A percentile compares a stretch with the other conserved stretches of the same genome.
phyloP scores from a whole-genome alignment of 2,888 invertebrate species.

The Oscheius sp. region DNA sequence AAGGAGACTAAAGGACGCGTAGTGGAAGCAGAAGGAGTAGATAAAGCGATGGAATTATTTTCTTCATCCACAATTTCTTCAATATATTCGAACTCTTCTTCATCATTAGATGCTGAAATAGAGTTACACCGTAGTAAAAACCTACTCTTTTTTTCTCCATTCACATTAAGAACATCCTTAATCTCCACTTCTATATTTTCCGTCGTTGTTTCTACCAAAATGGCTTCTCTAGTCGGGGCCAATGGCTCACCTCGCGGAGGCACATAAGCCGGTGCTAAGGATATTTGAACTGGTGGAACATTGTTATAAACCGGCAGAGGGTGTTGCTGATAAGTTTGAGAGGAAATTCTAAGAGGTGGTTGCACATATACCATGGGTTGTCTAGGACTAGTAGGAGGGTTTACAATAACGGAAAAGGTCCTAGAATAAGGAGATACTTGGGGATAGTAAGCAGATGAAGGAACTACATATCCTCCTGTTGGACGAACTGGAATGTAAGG shows the following conservation, averaged over 20 bases:
- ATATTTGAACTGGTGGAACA: too few species aligned
- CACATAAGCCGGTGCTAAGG: not conserved
- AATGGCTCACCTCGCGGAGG: not conserved
- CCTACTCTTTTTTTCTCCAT: too few species aligned
- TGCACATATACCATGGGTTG: not conserved
- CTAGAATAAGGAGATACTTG: not conserved
- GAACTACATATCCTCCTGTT: not conserved
- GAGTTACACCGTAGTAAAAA: too few species aligned
- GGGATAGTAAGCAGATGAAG: not conserved
- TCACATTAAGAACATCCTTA: too few species aligned
- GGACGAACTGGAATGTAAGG: not conserved
- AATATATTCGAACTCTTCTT: too few species aligned
- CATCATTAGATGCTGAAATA: too few species aligned
- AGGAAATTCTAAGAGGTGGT: too few species aligned
- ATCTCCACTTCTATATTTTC: not conserved
- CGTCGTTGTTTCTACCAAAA: constrained; percentile 2
- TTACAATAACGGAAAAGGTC: not conserved
- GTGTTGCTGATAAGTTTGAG: not conserved
- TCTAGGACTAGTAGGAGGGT: not conserved
- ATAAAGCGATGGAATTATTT: too few species aligned
- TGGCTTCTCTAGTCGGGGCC: not conserved
- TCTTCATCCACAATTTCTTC: too few species aligned
- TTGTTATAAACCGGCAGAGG: not conserved
- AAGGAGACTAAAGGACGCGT: too few species aligned
- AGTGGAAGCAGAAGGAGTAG: too few species aligned